These are phyloP conservation scores for Lasaia peninsularis DNA, from an alignment of 1,140 invertebrate species.

Conservation along the genomic window DNA sequence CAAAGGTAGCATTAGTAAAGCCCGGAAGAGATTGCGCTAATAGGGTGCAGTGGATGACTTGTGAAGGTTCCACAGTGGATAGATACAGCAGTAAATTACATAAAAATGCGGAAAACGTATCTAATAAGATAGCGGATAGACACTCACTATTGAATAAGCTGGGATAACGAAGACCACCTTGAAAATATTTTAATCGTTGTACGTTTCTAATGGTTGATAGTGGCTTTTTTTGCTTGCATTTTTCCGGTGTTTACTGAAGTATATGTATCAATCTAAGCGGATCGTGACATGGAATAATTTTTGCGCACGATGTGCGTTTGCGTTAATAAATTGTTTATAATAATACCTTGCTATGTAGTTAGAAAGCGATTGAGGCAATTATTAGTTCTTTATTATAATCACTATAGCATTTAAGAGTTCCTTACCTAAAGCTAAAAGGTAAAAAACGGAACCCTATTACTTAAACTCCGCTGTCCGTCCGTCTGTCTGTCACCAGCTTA, in stretches of 20 bases:
- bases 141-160: constrained; percentile 20
- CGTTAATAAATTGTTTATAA: not conserved
- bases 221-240: not conserved
- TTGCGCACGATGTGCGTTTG: not conserved
- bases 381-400: not conserved
- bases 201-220: not conserved
- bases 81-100: constrained; percentile 27
- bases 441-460: too few species aligned
- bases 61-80: constrained; percentile 25
- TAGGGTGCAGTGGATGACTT: constrained; percentile 16
- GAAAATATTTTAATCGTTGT: constrained; percentile 29
- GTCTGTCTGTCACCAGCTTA: too few species aligned
- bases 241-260: not conserved
- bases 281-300: constrained; percentile 5
- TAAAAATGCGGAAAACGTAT: constrained; percentile 33
- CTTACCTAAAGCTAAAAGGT: too few species aligned
- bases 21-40: constrained; percentile 29
- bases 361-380: not conserved
- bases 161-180: constrained; percentile 30
- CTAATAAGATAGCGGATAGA: constrained; percentile 15
- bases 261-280: not conserved
- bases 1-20: not conserved
- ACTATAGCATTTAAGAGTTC: too few species aligned
- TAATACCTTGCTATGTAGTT: too few species aligned
- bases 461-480: too few species aligned